Evolutionary conservation across 2,888 invertebrate species (phyloP), one percentile per base, ranked within the genome.

Genomic region (Anoplius nigerrimus): DNA sequence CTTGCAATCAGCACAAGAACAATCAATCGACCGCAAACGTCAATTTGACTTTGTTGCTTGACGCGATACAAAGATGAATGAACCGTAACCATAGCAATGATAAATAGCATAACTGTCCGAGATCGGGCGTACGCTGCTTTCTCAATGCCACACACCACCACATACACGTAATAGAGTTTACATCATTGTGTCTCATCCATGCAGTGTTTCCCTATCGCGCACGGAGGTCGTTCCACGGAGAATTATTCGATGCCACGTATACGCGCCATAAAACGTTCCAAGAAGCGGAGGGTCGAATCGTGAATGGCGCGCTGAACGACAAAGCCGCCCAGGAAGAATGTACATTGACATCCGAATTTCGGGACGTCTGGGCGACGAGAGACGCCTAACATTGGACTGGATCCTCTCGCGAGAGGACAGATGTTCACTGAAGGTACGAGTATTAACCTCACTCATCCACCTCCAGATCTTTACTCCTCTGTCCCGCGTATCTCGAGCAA

Each of bases 181-280:
- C 67, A 67, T 72, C 53, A 60, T 21, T 66, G 62, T 79, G 65
- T 63, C 74, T 78, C 66, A 46, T 55, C 52, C 60, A 65, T 58
- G 66, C 69, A 77, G 68, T 74, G 78, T 76, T 77, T 65, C 71
- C 60, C 63, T 68, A 72, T 75, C 71, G 79, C 72, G 75, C 72
- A 80, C 68, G 80, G 82, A 79, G 74, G 45, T 45, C 57, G 57
- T 46, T 78, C 79, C 76, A 79, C 75, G 79, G 77, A 81, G 82
- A 80, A 81, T 78, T 78, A 82, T 82, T 77, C 78, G 76, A 77
- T 74, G 80, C 78, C 75, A 69, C 83, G 81, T 78, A 78, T 76
- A 74, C 76, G 75, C 74, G 77, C 76, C 80, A 79, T 86, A 85
- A 86, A 84, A 76, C 80, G 76, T 78, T 77, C 78, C 76, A 72